phyloP scores from a whole-genome alignment of 2,797 vertebrate genomes.

The Eospalax fontanierii region DNA sequence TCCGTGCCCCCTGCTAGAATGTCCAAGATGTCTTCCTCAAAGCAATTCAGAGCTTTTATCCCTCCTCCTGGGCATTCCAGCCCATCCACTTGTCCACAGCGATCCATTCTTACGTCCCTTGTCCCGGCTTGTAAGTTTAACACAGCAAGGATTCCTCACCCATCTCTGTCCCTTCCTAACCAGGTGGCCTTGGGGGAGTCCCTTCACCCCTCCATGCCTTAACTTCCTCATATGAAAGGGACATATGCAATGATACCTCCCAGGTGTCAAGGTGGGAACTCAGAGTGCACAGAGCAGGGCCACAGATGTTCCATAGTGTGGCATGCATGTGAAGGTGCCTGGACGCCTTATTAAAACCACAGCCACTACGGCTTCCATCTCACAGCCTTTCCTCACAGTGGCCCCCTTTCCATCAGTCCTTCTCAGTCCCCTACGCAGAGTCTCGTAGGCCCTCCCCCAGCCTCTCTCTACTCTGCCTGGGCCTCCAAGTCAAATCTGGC shows the following conservation, averaged over 20 bases:
- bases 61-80: neutral
- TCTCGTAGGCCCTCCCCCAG: neutral
- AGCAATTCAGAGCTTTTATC: neutral
- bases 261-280: neutral
- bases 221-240: neutral
- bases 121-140: neutral
- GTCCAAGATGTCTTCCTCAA: neutral
- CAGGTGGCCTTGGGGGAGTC: neutral
- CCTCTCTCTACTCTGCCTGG: neutral
- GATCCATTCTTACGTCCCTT: too few species aligned
- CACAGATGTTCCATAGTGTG: neutral
- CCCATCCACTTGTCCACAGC: neutral
- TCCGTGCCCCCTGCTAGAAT: neutral
- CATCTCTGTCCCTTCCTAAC: neutral
- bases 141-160: neutral
- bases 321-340: too few species aligned
- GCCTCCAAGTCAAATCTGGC: neutral
- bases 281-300: neutral
- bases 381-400: neutral
- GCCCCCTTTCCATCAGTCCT: neutral
- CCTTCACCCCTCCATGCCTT: neutral
- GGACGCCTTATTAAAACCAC: too few species aligned
- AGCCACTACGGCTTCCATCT: fast-evolving
- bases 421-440: neutral
- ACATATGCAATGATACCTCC: neutral